phyloP scores from a whole-genome alignment of 2,888 invertebrate species.

The Pseudococcus jackbeardsleyi region DNA sequence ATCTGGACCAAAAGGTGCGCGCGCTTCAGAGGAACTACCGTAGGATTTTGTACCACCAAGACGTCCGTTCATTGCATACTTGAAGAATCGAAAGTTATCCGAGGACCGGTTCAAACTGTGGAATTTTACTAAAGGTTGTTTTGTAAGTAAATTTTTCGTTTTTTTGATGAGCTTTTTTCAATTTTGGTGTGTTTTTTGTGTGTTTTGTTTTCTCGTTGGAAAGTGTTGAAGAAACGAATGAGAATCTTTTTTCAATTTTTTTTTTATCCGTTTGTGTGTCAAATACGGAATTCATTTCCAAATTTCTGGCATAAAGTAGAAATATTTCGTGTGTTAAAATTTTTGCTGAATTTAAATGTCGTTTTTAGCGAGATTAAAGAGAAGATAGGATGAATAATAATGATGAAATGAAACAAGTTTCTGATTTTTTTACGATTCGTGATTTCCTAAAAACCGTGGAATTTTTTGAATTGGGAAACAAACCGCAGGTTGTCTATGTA shows the following conservation, averaged over 20 bases:
- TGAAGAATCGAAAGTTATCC: conserved; percentile 51
- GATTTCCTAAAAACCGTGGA: no score
- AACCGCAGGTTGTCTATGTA: no score
- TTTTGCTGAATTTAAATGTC: no score
- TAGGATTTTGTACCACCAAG: neutral
- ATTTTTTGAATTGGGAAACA: no score
- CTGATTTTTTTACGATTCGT: no score
- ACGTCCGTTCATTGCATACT: neutral
- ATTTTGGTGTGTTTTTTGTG: neutral
- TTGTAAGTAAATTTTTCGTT: conserved; percentile 69
- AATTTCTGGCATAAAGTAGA: no score
- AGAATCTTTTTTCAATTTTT: neutral
- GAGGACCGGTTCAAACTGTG: conserved; percentile 70
- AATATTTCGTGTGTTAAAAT: no score
- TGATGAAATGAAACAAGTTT: no score
- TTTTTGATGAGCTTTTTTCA: neutral
- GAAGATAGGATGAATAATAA: no score
- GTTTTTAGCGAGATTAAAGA: no score
- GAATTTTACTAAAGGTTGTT: conserved; percentile 72
- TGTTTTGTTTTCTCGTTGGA: neutral
- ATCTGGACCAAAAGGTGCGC: conserved; percentile 11
- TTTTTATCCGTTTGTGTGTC: neutral
- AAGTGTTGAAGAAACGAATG: neutral
- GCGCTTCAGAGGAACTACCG: conserved; percentile 27
- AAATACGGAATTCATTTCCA: no score